These are phyloP conservation scores for Lonchura striata DNA, from an alignment of 2,113 vertebrate genomes.

Conservation along the genomic window DNA sequence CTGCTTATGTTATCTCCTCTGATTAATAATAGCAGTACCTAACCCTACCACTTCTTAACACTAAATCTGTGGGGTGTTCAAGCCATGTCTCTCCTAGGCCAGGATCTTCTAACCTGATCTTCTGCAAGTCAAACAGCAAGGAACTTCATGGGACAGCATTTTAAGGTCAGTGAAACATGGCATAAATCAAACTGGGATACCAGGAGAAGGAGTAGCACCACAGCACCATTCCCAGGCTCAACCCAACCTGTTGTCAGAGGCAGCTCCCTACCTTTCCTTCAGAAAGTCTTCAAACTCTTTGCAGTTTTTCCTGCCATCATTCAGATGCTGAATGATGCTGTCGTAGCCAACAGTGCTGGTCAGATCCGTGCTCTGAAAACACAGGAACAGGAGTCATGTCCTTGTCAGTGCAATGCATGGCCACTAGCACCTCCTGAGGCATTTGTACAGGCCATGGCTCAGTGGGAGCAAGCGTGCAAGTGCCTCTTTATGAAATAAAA, in stretches of 20 bases:
- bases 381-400: background rate
- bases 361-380: slow-evolving; percentile 82
- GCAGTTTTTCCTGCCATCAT: slow-evolving; percentile 90
- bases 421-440: background rate
- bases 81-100: background rate
- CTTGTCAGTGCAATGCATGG: background rate
- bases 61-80: background rate
- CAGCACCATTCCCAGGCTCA: background rate
- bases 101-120: background rate
- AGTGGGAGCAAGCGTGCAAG: background rate
- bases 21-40: background rate
- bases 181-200: background rate
- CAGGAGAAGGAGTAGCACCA: background rate
- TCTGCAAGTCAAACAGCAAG: background rate
- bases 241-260: fast-evolving
- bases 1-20: background rate
- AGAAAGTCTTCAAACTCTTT: slow-evolving; percentile 96
- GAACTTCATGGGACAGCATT: background rate
- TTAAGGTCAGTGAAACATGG: fast-evolving
- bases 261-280: slow-evolving; percentile 86
- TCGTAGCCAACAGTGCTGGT: slow-evolving; percentile 87
- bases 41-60: background rate
- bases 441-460: background rate
- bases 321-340: slow-evolving; percentile 87
- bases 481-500: background rate